Conservation (phyloP, 2,888 invertebrate species). For the Hypomecis atomaria region DNA sequence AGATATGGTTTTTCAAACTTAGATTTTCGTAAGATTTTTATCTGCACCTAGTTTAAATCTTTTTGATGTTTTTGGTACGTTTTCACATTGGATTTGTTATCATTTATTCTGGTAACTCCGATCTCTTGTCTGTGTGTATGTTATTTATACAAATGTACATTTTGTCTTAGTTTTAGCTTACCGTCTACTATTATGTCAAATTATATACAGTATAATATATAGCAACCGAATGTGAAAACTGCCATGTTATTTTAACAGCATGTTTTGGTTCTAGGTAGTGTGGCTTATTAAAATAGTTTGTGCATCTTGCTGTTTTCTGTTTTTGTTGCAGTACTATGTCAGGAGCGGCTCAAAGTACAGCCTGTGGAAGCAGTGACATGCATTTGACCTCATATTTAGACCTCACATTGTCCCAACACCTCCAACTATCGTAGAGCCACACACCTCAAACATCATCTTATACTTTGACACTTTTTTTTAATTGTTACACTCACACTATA, state of each 20-base stretch:
- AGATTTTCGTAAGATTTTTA: neutral
- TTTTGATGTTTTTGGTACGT: constrained; percentile 4
- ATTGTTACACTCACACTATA: neutral
- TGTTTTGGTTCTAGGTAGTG: constrained; percentile 51
- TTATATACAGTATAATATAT: neutral
- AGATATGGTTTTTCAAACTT: neutral
- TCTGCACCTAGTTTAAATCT: constrained; percentile 10
- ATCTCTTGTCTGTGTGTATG: too few species aligned
- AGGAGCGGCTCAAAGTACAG: constrained; percentile 71
- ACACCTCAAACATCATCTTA: constrained; percentile 8
- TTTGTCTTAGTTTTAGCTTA: too few species aligned
- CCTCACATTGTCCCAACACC: constrained; percentile 43
- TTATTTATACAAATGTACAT: too few species aligned
- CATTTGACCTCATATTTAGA: constrained; percentile 44
- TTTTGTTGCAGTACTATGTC: constrained; percentile 80
- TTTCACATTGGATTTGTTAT: constrained; percentile 7
- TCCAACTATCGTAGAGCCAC: constrained; percentile 32
- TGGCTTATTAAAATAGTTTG: constrained; percentile 72
- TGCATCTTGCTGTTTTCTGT: constrained; percentile 79
- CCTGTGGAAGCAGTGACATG: constrained; percentile 66
- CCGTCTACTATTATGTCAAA: neutral
- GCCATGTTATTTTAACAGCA: constrained; percentile 52
- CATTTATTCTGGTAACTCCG: too few species aligned
- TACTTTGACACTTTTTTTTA: neutral
- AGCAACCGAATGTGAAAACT: constrained; percentile 22